Evolutionary conservation across 2,888 invertebrate genomes (phyloP).

Genomic region (Drosophila kambysellisi): DNA sequence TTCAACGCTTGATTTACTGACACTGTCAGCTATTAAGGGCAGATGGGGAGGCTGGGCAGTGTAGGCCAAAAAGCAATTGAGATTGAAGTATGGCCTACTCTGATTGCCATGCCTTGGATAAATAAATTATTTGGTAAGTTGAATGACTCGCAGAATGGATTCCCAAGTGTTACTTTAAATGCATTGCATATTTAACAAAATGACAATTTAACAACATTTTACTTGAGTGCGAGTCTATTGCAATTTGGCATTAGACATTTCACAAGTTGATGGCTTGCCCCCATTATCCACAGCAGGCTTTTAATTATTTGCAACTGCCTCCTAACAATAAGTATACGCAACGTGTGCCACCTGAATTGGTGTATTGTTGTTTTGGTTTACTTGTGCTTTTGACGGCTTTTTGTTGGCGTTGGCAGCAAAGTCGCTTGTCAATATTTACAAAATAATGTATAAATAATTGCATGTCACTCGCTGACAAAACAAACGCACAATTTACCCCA

Average conservation of each 20-base stretch:
- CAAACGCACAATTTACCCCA: conserved; percentile 34
- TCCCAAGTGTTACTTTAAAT: not conserved
- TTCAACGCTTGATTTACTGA: conserved; percentile 48
- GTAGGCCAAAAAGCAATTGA: conserved; percentile 25
- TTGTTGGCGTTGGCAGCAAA: conserved; percentile 20
- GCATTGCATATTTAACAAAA: not conserved
- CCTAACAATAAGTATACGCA: conserved; percentile 42
- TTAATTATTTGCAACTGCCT: conserved; percentile 19
- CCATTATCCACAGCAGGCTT: conserved; percentile 5
- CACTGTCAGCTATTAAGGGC: conserved; percentile 20
- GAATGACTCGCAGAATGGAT: conserved; percentile 32
- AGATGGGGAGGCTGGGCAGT: not conserved
- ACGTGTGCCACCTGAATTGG: conserved; percentile 20
- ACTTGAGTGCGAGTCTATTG: not conserved
- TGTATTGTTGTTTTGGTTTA: conserved; percentile 41
- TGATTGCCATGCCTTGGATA: conserved; percentile 42
- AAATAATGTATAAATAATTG: conserved; percentile 74
- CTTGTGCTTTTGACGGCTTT: conserved; percentile 32
- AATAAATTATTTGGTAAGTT: conserved; percentile 44
- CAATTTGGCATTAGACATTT: conserved; percentile 1
- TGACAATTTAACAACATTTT: not conserved
- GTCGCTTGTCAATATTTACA: conserved; percentile 65
- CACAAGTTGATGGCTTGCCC: not conserved
- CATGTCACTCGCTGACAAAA: conserved; percentile 61
- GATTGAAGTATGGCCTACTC: conserved; percentile 37